Evolutionary conservation across 2,888 invertebrate genomes (phyloP).

Genomic region (Nematopogon swammerdamellus): DNA sequence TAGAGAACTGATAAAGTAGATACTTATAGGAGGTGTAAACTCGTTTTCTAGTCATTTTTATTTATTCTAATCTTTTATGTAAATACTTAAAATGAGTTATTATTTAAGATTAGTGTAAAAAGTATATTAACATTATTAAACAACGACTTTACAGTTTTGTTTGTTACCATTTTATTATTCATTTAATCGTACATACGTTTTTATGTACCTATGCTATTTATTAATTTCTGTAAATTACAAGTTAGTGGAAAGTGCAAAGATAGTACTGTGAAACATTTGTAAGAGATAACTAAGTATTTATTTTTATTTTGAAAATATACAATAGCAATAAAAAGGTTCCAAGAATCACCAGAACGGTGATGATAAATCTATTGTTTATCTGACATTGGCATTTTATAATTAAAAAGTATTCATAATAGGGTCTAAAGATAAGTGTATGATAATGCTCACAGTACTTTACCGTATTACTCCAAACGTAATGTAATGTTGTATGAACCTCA

Average conservation of each 20-base stretch:
- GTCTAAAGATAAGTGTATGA: not conserved
- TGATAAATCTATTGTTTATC: not conserved
- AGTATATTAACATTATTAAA: slow-evolving; percentile 22
- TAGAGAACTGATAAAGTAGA: slow-evolving; percentile 2
- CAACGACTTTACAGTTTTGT: slow-evolving; percentile 22
- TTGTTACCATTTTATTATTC: not conserved
- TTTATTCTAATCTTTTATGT: slow-evolving; percentile 6
- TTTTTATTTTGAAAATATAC: not conserved
- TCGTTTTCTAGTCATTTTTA: slow-evolving; percentile 5
- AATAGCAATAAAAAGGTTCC: not conserved
- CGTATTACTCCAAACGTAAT: not conserved
- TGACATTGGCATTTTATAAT: not conserved
- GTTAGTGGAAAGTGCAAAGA: not conserved
- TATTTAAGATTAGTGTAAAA: slow-evolving; percentile 24
- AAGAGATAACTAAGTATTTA: not conserved
- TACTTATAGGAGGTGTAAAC: slow-evolving; percentile 1
- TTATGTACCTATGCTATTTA: not conserved
- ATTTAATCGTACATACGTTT: not conserved
- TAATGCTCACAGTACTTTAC: not conserved
- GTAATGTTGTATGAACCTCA: not conserved
- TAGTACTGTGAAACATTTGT: not conserved
- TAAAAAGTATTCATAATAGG: not conserved
- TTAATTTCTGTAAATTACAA: not conserved
- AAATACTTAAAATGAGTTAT: slow-evolving; percentile 13
- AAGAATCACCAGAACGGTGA: not conserved